Conservation (phyloP, 2,888 invertebrate species). For the Melieria crassipennis region DNA sequence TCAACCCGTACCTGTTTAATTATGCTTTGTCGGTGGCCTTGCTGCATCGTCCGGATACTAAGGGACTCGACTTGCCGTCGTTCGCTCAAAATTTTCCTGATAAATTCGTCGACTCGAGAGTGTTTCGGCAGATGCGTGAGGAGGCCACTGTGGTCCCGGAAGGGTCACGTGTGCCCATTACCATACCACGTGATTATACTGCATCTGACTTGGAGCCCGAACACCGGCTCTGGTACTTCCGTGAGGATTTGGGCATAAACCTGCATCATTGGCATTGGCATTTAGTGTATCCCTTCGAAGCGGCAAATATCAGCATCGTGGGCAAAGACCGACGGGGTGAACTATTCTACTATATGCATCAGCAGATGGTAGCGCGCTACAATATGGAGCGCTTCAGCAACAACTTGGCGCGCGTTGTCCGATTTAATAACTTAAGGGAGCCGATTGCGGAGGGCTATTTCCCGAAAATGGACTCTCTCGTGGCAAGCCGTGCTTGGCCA, state of each 20-base stretch:
- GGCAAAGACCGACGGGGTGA: slow-evolving; percentile 79
- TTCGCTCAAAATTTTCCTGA: slow-evolving; percentile 75
- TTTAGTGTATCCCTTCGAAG: slow-evolving; percentile 79
- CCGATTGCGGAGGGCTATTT: slow-evolving; percentile 84
- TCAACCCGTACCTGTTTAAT: slow-evolving; percentile 84
- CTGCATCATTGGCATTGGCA: slow-evolving; percentile 71
- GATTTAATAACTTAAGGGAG: slow-evolving; percentile 73
- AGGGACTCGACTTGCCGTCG: slow-evolving; percentile 70
- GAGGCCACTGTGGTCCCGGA: slow-evolving; percentile 70
- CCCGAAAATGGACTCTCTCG: slow-evolving; percentile 82
- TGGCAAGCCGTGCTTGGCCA: slow-evolving; percentile 81
- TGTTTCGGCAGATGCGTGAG: slow-evolving; percentile 70
- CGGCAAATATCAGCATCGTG: slow-evolving; percentile 69
- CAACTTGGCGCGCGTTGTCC: slow-evolving; percentile 71
- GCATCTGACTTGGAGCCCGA: slow-evolving; percentile 80
- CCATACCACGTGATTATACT: slow-evolving; percentile 76
- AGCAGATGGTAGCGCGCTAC: slow-evolving; percentile 73
- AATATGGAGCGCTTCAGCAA: slow-evolving; percentile 82
- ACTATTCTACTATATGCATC: slow-evolving; percentile 83
- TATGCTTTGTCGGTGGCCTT: slow-evolving; percentile 82
- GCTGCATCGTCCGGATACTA: slow-evolving; percentile 74
- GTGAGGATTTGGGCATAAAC: slow-evolving; percentile 69
- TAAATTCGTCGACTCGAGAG: slow-evolving; percentile 72
- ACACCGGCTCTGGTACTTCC: slow-evolving; percentile 72
- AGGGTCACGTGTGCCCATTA: slow-evolving; percentile 73